A percentile compares a stretch with the other conserved stretches of the same genome.
These are phyloP conservation scores for Brevimyrus niger DNA, from an alignment of 2,113 vertebrate species.

Conservation along the genomic window DNA sequence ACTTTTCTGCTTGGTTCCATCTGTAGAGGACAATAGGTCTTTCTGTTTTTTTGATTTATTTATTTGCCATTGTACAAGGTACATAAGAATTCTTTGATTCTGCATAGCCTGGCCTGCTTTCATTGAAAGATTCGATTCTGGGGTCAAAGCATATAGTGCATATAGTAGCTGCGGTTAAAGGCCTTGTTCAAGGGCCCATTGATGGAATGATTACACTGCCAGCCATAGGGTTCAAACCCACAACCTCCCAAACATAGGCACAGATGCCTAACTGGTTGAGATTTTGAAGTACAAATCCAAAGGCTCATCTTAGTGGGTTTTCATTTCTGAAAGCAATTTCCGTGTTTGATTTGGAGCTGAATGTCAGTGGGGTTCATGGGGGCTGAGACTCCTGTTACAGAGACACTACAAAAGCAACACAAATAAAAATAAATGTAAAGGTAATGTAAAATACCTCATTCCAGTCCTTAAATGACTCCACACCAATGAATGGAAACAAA, in stretches of 20 bases:
- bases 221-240: not conserved
- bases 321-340: not conserved
- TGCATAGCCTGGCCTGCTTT: not conserved
- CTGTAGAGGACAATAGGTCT: not conserved
- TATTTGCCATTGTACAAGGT: slow-evolving; percentile 25
- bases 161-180: not conserved
- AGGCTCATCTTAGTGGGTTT: slow-evolving; percentile 31
- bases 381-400: not conserved
- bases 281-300: not conserved
- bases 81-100: not conserved
- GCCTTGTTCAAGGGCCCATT: not conserved
- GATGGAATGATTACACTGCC: not conserved
- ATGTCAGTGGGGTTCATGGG: not conserved
- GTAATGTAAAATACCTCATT: not conserved
- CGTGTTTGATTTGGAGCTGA: not conserved
- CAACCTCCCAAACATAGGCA: not conserved
- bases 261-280: not conserved
- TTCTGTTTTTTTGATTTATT: slow-evolving; percentile 31
- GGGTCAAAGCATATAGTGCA: not conserved
- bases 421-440: not conserved
- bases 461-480: not conserved
- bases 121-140: not conserved
- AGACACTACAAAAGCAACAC: not conserved
- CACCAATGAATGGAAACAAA: not conserved
- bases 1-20: slow-evolving; percentile 2